Evolutionary conservation across 2,888 invertebrate genomes (phyloP).

Genomic region (Pomacea canaliculata): DNA sequence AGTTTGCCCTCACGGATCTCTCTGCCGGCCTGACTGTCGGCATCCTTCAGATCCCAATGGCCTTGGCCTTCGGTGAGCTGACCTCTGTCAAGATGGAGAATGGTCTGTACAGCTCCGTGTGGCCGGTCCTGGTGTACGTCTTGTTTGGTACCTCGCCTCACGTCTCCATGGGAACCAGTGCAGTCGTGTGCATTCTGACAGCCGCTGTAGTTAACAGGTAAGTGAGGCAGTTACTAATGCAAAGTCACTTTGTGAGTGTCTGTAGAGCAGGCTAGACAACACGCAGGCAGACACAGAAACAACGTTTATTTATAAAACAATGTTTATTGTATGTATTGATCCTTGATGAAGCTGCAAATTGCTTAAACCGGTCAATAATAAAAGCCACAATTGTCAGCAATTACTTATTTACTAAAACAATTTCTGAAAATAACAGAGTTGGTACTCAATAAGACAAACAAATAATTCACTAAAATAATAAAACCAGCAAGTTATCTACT

Average conservation of each 20-base stretch:
- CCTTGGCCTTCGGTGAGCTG: conserved; percentile 60
- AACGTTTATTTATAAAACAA: background rate
- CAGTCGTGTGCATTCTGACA: conserved; percentile 64
- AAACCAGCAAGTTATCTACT: too few relatives aligned
- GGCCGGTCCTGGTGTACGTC: conserved; percentile 61
- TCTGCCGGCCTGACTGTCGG: conserved; percentile 66
- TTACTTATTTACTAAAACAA: too few relatives aligned
- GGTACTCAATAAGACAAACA: too few relatives aligned
- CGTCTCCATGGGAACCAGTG: conserved; percentile 64
- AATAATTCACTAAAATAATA: too few relatives aligned
- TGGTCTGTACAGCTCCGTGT: conserved; percentile 63
- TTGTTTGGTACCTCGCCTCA: conserved; percentile 62
- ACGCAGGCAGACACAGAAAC: background rate
- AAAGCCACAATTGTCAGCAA: too few relatives aligned
- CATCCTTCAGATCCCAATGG: conserved; percentile 67
- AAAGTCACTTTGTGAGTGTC: background rate
- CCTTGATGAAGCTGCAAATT: too few relatives aligned
- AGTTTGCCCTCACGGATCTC: conserved; percentile 56
- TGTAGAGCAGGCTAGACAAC: background rate
- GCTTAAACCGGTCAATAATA: too few relatives aligned
- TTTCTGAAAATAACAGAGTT: too few relatives aligned
- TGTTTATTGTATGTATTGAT: background rate
- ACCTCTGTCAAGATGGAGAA: conserved; percentile 61
- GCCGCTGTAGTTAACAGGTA: conserved; percentile 40
- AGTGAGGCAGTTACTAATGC: background rate